Evolutionary conservation across 2,113 vertebrate species (phyloP), one percentile per base, ranked within the genome.

Genomic region (Leptobrachium ailaonicum): DNA sequence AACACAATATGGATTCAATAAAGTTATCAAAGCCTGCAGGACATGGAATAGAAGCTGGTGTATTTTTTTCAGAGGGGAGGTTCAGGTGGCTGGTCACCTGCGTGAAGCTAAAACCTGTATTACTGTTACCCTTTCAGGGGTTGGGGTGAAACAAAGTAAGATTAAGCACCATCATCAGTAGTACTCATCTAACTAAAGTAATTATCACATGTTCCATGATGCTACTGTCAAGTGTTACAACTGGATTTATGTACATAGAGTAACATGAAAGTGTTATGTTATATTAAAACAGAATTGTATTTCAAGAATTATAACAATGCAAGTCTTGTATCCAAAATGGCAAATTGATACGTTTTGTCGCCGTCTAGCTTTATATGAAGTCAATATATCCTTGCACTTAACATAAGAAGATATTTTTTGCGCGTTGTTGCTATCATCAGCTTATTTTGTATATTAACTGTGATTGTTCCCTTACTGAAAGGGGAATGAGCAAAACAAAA

Each of bases 1-100:
- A 98, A 96, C 86, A 91, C 94, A 40, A 96, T 99, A 88, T 98
- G 98, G 96, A 98, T 99, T 84, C 96, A 98, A 89, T 99, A 92
- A 97, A 74, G 86, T 82, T 12, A 4, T 54, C 82, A 0, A 71
- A 1, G 54, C 0, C 71, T 85, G 67, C 41, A 69, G 82, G 83
- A 85, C 83, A 82, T 42, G 50, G 73, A 85, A 78, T 83, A 85
- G 78, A 83, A 80, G 82, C 82, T 82, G 76, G 64, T 73, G 77
- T 14, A 14, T 83, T 50, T 73, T 72, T 8, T 53, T 79, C 50
- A 56, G 73, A 3, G 85, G 86, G 79, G 80, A 75, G 85, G 75
- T 85, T 67, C 87, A 85, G 89, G 87, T 88, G 89, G 84, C 90
- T 87, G 89, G 90, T 93, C 88, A 89, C 89, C 87, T 88, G 87